Percentiles rank a stretch among this genome's conserved stretches.
Conservation (phyloP, 2,113 vertebrate species). For the Uria lomvia region DNA sequence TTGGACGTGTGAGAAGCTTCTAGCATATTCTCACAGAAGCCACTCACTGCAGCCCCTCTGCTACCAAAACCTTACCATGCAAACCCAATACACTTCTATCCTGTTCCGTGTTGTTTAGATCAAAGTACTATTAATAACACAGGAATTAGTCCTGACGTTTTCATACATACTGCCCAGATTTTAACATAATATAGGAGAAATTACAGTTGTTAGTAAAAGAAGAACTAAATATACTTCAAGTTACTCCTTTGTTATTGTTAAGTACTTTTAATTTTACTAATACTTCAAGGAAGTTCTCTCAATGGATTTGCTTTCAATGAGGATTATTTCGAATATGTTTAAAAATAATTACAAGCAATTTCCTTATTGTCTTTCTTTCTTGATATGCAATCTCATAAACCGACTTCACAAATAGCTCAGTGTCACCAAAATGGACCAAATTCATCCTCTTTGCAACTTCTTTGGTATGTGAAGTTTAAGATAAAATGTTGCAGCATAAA, state of each 20-base stretch:
- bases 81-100: not conserved
- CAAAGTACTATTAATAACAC: not conserved
- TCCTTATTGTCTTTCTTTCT: not conserved
- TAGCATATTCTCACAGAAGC: not conserved
- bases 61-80: not conserved
- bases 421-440: not conserved
- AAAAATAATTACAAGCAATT: not conserved
- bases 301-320: not conserved
- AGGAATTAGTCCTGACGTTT: not conserved
- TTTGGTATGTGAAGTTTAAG: not conserved
- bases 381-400: not conserved
- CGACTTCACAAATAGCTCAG: not conserved
- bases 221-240: not conserved
- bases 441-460: not conserved
- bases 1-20: not conserved
- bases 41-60: rapidly evolving
- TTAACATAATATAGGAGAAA: not conserved
- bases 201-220: not conserved
- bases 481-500: not conserved
- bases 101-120: not conserved
- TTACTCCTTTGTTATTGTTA: not conserved
- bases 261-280: not conserved
- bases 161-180: not conserved
- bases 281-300: not conserved
- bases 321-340: not conserved